Evolutionary conservation across 2,113 vertebrate genomes (phyloP), one percentile per base, ranked within the genome.

Genomic region (Phocoena phocoena): DNA sequence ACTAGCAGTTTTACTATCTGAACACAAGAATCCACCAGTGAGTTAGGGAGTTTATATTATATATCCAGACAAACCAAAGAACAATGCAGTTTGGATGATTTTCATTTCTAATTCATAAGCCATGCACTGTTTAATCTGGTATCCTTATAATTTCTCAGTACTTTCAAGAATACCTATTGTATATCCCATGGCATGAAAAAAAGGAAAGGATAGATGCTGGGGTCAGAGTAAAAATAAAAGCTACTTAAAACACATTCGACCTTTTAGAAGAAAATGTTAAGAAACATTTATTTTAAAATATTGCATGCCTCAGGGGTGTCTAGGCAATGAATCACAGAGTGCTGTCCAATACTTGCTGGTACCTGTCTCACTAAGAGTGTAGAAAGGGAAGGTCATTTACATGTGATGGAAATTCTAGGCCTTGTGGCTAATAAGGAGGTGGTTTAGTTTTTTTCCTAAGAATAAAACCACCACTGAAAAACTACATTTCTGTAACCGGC

Each of bases 161-260:
- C 15, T 94, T 33, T 84, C 92, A 95, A 36, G 67, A 0, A 0
- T 5, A 90, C 17, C 63, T 89, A 18, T 90, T 55, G 11, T 50
- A 93, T 15, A n/a, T 33, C 44, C 80, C 25, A 28, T 25, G 85
- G 18, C 44, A 15, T 18, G 20, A 85, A 53, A 90, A n/a, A 90
- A 74, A 90, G 76, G 23, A 74, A 97, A 97, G 47, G 96, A 90
- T 55, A 58, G 95, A 90, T 81, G 33, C 2, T 25, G 13, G 3
- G 89, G 63, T 79, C 62, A 88, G 53, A 68, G 98, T 84, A 96
- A 98, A 98, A 97, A 28, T 60, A 94, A 93, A 95, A 85, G 26
- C 20, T 84, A 82, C 63, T 94, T 86, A 68, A 97, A 89, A 95
- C 93, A 20, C 33, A 76, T 93, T 86, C 0, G 5, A 85, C 23